phyloP scores from a whole-genome alignment of 1,140 invertebrate species.

The Thaumatotibia leucotreta region DNA sequence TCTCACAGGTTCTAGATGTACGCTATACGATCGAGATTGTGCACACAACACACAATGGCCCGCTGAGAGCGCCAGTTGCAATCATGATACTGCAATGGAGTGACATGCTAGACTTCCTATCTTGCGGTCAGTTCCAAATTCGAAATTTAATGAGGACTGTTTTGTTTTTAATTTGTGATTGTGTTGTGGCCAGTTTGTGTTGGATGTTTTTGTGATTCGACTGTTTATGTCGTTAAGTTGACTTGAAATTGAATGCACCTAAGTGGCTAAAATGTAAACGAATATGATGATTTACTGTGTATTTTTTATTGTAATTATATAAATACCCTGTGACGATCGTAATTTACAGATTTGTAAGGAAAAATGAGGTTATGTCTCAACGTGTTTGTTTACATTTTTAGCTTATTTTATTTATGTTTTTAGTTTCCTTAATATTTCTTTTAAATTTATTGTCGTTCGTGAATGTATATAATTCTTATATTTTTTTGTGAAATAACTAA shows the following conservation, averaged over 20 bases:
- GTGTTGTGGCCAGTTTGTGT: conserved; percentile 3
- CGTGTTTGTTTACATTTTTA: not conserved
- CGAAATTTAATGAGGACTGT: conserved; percentile 20
- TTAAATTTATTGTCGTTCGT: not conserved
- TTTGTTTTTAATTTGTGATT: conserved; percentile 17
- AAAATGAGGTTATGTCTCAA: too few relatives aligned
- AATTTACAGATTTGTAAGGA: too few relatives aligned
- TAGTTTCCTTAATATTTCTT: not conserved
- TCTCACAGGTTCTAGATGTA: conserved; percentile 15
- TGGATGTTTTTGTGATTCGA: not conserved
- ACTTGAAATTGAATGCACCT: not conserved
- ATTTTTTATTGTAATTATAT: too few relatives aligned
- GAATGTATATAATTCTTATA: not conserved
- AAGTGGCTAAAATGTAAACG: not conserved
- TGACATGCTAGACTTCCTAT: conserved; percentile 62
- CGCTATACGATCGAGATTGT: conserved; percentile 38
- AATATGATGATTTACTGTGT: not conserved
- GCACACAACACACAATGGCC: conserved; percentile 49
- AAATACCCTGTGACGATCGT: too few relatives aligned
- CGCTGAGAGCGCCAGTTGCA: conserved; percentile 45
- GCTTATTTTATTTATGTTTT: not conserved
- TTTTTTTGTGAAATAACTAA: too few relatives aligned
- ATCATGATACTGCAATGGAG: conserved; percentile 67
- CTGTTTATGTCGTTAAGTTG: not conserved
- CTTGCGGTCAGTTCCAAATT: conserved; percentile 47